Base-by-base conservation (phyloP, 2,888 invertebrate species). In the Tachina grossa region DNA sequence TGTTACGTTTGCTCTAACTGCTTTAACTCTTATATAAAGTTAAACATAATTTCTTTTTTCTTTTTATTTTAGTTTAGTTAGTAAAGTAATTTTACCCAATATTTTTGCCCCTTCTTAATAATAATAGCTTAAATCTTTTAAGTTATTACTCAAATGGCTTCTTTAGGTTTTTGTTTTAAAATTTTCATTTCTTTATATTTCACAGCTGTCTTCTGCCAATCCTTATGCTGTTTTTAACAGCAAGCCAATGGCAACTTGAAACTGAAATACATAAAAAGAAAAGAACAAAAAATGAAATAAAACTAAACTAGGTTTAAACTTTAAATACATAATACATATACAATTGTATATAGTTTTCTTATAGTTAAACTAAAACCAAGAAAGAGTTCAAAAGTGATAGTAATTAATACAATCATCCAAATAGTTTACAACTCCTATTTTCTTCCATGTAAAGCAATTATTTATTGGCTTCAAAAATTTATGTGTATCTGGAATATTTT, bases 301-400 rank as follows among this genome's bases (percentile, higher is more conserved):
- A 13, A 59, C n/a, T 2, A 74, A 49, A 49, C 61, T 59, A 4
- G 49, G 31, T 59, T 72, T 31, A 47, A 74, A 61, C 61, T 61
- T 22, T 61, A 22, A 51, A 61, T 74, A 63, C n/a, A n/a, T n/a
- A n/a, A n/a, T n/a, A n/a, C n/a, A n/a, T n/a, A n/a, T n/a, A n/a
- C n/a, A n/a, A n/a, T n/a, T 61, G 5, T 41, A 14, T 14, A 14
- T 66, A 9, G n/a, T 11, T 31, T 71, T 49, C 49, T 59, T n/a
- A n/a, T 39, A 16, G 47, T 49, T 59, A 39, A 31, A 31, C n/a
- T 16, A 41, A 61, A 66, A 16, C 51, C 11, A 31, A 1, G 49
- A 66, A 66, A 49, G 39, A 66, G 66, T 51, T 66, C 47, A 47
- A 72, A 41, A 74, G 72, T 74, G 47, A 74, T 61, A 41, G 72